A percentile compares a stretch with the other conserved stretches of the same genome.
Evolutionary conservation across 2,888 invertebrate genomes (phyloP).

Genomic region (Acronicta psi): DNA sequence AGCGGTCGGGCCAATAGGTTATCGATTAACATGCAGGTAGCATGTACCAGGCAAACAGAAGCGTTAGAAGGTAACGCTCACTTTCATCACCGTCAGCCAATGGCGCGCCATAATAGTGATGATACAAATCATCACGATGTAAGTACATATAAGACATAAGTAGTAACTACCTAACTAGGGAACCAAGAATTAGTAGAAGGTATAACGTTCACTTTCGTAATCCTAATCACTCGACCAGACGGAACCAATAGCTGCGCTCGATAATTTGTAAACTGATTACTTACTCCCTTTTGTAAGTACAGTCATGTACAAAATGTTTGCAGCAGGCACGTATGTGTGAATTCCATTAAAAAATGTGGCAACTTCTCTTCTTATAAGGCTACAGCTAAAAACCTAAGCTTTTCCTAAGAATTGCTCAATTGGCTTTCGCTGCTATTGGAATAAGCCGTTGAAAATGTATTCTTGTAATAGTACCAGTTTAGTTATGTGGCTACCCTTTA

Average conservation of each 20-base stretch:
- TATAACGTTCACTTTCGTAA: conserved; percentile 56
- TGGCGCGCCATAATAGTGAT: background rate
- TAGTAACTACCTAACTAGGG: conserved; percentile 27
- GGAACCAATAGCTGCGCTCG: conserved; percentile 23
- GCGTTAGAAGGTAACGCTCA: conserved; percentile 38
- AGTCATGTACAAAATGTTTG: conserved; percentile 15
- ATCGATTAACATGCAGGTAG: conserved; percentile 55
- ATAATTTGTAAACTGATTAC: conserved; percentile 31
- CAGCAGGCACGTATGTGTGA: conserved; percentile 1
- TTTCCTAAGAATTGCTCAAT: no score
- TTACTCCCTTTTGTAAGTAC: conserved; percentile 20
- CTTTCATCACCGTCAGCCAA: conserved; percentile 48
- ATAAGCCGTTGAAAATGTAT: no score
- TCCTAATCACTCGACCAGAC: conserved; percentile 53
- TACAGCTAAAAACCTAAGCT: no score
- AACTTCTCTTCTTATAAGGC: no score
- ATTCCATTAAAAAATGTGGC: background rate
- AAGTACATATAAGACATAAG: no score
- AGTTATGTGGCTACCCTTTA: no score
- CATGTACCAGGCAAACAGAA: conserved; percentile 43
- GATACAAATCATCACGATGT: background rate
- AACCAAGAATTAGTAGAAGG: conserved; percentile 28
- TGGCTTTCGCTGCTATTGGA: no score
- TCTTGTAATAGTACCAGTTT: no score
- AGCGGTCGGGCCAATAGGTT: conserved; percentile 65